Base-by-base conservation (phyloP, 2,888 invertebrate genomes). In the Coecobrya sp. region DNA sequence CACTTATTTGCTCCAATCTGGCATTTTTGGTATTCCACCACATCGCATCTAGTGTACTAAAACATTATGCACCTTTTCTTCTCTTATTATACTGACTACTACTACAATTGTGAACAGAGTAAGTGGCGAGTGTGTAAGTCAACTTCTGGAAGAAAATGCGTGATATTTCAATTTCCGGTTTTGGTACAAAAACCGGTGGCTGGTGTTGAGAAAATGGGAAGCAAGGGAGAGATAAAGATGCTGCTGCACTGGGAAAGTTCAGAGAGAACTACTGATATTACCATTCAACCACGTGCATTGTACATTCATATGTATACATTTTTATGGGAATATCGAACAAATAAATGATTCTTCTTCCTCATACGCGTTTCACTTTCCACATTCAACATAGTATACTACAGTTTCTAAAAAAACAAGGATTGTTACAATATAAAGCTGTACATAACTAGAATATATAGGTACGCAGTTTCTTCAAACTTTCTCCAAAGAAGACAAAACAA, bases 111-210 rank as follows among this genome's bases (percentile, higher is more conserved):
- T 27, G 36, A 27, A 16, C 68, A 68, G 27, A 59, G n/a, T 49
- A 45, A 2, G 42, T 55, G 79, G 30, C 13, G 30, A 76, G 19
- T 27, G 68, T 88, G 68, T 45, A 81, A 84, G 82, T 79, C 73
- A 88, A 85, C 84, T 76, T 84, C 68, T 90, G 87, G n/a, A 55
- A 55, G 22, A 76, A 85, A 92, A 90, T 92, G 93, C 89, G 89
- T 90, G 93, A 93, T 93, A 92, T 93, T 93, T 93, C 93, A 93
- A 93, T 93, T 93, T 92, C 87, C 76, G 68, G 76, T 68, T 49
- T 36, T 27, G 22, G 55, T 27, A 52, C 55, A 25, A 55, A 65
- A 73, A 73, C 49, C 73, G 45, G 73, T 19, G 42, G 89, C 19
- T 19, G 45, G 89, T 19, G 87, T 55, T 68, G 52, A 76, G 73